Conservation (phyloP, 2,888 invertebrate species). For the Diachrysia chrysitis region DNA sequence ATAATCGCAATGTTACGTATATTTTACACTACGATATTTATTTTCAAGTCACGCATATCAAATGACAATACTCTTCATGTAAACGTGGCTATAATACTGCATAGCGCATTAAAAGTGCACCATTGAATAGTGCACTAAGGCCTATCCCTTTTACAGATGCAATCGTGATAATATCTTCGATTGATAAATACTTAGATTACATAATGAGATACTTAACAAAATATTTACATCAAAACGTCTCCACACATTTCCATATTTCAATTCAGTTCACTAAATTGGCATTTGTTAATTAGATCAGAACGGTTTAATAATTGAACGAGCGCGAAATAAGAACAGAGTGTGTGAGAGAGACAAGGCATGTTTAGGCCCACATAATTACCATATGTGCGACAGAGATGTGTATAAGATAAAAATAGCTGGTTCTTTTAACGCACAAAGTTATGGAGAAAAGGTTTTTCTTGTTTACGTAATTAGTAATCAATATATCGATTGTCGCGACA, state of each 20-base stretch:
- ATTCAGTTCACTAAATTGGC: slow-evolving; percentile 71
- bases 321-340: slow-evolving; percentile 38
- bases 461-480: slow-evolving; percentile 10
- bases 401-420: slow-evolving; percentile 26
- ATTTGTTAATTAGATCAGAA: slow-evolving; percentile 78
- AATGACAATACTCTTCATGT: no score
- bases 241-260: slow-evolving; percentile 53
- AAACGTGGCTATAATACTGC: no score
- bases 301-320: slow-evolving; percentile 71
- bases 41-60: no score
- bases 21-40: no score
- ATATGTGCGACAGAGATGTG: slow-evolving; percentile 26
- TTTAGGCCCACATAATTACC: slow-evolving; percentile 34
- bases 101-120: no score
- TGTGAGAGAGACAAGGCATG: slow-evolving; percentile 46
- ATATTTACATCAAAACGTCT: slow-evolving; percentile 27
- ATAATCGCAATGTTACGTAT: no score
- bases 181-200: not conserved
- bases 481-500: not conserved
- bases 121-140: no score
- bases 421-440: slow-evolving; percentile 15
- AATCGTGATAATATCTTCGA: no score
- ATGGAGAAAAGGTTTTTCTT: slow-evolving; percentile 30
- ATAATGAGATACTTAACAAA: slow-evolving; percentile 3
- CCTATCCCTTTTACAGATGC: no score